These are phyloP conservation scores for Grammomys dolichurus DNA, from an alignment of 2,113 vertebrate genomes.

Conservation along the genomic window DNA sequence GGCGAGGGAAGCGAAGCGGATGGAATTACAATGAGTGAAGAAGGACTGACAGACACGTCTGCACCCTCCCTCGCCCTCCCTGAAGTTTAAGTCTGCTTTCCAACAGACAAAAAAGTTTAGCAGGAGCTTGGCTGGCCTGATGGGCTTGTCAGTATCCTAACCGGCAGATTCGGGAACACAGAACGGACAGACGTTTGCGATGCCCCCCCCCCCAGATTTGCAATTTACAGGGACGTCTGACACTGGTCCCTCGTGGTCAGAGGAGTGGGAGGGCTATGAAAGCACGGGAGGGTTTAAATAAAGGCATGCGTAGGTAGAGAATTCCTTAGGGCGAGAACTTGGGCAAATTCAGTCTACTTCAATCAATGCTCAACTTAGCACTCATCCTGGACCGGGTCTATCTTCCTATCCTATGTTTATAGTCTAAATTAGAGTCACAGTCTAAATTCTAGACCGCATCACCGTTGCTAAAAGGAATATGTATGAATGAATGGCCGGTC, in stretches of 20 bases:
- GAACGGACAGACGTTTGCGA: neutral
- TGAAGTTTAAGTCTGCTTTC: neutral
- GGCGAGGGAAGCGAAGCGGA: neutral
- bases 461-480: neutral
- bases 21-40: neutral
- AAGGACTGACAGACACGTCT: neutral
- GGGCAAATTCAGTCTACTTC: neutral
- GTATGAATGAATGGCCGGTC: neutral
- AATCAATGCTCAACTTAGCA: neutral
- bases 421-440: neutral
- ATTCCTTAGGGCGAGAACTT: neutral
- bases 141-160: neutral
- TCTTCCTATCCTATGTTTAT: neutral
- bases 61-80: neutral
- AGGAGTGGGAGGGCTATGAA: neutral
- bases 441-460: fast-evolving
- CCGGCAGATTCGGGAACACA: neutral
- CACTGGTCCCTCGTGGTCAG: neutral
- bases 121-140: neutral
- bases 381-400: neutral
- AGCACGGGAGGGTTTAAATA: neutral
- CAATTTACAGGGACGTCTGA: neutral
- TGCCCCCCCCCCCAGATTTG: neutral
- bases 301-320: neutral
- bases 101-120: neutral